Conservation (phyloP, 2,113 vertebrate genomes). For the Pygoscelis antarcticus region DNA sequence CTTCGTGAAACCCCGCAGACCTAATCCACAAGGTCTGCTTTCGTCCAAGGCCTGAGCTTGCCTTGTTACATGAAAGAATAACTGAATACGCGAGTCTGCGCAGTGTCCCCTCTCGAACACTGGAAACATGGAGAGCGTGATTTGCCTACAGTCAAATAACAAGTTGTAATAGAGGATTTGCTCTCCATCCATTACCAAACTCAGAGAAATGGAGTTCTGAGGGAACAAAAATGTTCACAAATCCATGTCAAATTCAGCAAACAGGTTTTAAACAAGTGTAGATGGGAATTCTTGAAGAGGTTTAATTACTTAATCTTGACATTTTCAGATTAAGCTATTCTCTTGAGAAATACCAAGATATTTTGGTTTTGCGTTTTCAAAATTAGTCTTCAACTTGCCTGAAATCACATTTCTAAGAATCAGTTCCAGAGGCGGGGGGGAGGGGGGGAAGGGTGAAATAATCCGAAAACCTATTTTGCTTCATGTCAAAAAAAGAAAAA, state of each 20-base stretch:
- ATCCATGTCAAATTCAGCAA: not conserved
- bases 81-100: fast-evolving
- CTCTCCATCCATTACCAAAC: not conserved
- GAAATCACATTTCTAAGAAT: not conserved
- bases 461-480: not conserved
- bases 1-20: not conserved
- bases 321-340: not conserved
- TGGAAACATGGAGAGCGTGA: fast-evolving
- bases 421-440: fast-evolving
- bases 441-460: not conserved
- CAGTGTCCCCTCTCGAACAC: not conserved
- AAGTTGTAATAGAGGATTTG: not conserved
- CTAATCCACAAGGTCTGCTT: not conserved
- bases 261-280: fast-evolving
- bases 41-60: not conserved
- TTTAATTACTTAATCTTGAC: not conserved
- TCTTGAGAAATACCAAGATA: not conserved
- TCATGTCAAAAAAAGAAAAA: not conserved
- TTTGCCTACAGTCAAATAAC: not conserved
- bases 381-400: not conserved
- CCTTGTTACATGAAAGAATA: not conserved
- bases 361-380: not conserved
- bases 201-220: not conserved
- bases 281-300: not conserved
- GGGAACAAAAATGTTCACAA: fast-evolving